Evolutionary conservation across 2,888 invertebrate genomes (phyloP).

Genomic region (Argynnis bischoffii): DNA sequence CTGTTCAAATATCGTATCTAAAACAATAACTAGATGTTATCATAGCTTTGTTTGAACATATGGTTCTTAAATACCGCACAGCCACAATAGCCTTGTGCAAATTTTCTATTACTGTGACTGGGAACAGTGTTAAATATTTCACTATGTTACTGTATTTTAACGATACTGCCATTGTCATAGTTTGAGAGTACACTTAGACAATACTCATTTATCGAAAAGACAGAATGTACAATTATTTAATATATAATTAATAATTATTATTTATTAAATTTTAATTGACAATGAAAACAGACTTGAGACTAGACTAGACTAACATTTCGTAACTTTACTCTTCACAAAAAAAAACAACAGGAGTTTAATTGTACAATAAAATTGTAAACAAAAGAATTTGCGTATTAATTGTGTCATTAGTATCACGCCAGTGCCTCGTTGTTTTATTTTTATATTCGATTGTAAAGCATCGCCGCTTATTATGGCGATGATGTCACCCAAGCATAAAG

Average conservation of each 20-base stretch:
- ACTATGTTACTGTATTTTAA: slow-evolving; percentile 7
- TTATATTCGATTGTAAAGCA: slow-evolving; percentile 40
- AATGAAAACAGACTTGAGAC: no score
- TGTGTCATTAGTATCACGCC: slow-evolving; percentile 46
- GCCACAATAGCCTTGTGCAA: slow-evolving; percentile 45
- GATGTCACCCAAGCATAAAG: slow-evolving; percentile 45
- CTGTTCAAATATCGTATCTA: slow-evolving; percentile 53
- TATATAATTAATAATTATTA: no score
- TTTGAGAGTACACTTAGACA: not conserved
- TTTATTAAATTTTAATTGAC: no score
- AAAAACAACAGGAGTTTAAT: slow-evolving; percentile 33
- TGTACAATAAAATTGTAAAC: slow-evolving; percentile 42
- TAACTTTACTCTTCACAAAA: not conserved
- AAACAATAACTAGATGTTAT: slow-evolving; percentile 40
- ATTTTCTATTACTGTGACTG: slow-evolving; percentile 41
- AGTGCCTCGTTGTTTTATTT: slow-evolving; percentile 39
- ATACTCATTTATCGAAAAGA: no score
- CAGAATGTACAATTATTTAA: no score
- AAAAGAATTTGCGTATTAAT: slow-evolving; percentile 45
- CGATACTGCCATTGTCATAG: slow-evolving; percentile 17
- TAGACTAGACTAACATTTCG: no score
- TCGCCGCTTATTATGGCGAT: slow-evolving; percentile 43
- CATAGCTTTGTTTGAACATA: slow-evolving; percentile 51
- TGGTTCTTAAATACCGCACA: slow-evolving; percentile 48
- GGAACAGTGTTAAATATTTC: slow-evolving; percentile 18